These are phyloP conservation scores for Xenentodon cancila DNA, from an alignment of 2,797 vertebrate genomes.

Conservation along the genomic window DNA sequence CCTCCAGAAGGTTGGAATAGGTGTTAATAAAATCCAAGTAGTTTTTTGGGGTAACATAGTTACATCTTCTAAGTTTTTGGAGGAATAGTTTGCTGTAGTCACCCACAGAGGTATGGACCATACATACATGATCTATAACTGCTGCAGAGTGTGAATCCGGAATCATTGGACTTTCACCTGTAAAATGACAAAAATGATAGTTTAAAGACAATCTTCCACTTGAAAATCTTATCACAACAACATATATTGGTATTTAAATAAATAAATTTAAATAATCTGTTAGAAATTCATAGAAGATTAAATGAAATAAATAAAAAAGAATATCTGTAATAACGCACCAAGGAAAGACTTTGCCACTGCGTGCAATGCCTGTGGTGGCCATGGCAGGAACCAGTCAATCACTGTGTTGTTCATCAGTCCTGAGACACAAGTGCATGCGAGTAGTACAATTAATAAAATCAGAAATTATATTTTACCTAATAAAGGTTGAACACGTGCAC, in stretches of 20 bases:
- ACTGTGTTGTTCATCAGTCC: conserved; percentile 97
- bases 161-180: conserved; percentile 87
- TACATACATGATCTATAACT: conserved; percentile 88
- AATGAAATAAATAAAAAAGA: too few species aligned
- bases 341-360: conserved; percentile 93
- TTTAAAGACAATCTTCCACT: background rate
- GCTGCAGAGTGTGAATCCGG: conserved; percentile 71
- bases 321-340: conserved; percentile 78
- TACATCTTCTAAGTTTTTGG: conserved; percentile 91
- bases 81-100: conserved; percentile 89
- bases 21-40: conserved; percentile 94
- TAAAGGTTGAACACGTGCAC: background rate
- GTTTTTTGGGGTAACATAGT: conserved; percentile 96
- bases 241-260: too few species aligned
- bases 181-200: conserved; percentile 1
- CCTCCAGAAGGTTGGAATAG: conserved; percentile 87
- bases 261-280: too few species aligned
- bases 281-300: background rate
- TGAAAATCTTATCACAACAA: conserved; percentile 5
- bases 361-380: conserved; percentile 92
- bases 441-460: conserved; percentile 11
- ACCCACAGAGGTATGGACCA: conserved; percentile 90
- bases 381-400: conserved; percentile 97
- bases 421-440: conserved; percentile 60
- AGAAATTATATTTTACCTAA: background rate